Evolutionary conservation across 2,113 vertebrate species (phyloP).

Genomic region (Gyps fulvus): DNA sequence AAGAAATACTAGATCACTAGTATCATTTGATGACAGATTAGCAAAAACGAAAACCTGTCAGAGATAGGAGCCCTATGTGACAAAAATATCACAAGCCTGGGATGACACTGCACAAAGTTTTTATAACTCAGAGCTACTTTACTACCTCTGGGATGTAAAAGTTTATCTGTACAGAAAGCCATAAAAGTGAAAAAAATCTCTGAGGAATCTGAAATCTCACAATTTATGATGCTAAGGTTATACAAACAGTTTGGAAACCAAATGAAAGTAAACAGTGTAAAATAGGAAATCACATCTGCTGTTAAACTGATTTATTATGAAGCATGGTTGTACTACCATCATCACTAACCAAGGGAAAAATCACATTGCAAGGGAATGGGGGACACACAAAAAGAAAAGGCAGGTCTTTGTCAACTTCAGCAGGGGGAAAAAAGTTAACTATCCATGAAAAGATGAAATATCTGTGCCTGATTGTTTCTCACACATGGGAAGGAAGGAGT

Average conservation of each 20-base stretch:
- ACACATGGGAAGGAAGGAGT: neutral
- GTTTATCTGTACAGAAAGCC: neutral
- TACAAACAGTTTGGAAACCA: neutral
- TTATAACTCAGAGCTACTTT: neutral
- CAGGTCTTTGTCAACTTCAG: neutral
- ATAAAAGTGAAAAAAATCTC: neutral
- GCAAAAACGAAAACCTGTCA: neutral
- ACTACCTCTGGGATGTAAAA: neutral
- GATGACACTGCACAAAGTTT: neutral
- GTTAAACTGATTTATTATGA: neutral
- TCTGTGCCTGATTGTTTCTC: neutral
- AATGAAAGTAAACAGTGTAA: neutral
- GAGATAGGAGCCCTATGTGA: neutral
- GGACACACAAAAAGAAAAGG: neutral
- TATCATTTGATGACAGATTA: neutral
- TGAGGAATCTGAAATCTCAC: neutral
- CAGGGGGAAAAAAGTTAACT: neutral
- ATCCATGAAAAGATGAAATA: neutral
- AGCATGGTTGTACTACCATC: neutral
- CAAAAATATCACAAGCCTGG: neutral
- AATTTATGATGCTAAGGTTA: neutral
- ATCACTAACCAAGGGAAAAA: neutral
- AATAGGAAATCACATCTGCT: neutral
- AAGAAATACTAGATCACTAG: neutral
- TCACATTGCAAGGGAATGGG: neutral